Percentiles rank a stretch among this genome's conserved stretches.
These are phyloP conservation scores for Trigoniulus corallinus DNA, from an alignment of 1,140 invertebrate species.

Conservation along the genomic window DNA sequence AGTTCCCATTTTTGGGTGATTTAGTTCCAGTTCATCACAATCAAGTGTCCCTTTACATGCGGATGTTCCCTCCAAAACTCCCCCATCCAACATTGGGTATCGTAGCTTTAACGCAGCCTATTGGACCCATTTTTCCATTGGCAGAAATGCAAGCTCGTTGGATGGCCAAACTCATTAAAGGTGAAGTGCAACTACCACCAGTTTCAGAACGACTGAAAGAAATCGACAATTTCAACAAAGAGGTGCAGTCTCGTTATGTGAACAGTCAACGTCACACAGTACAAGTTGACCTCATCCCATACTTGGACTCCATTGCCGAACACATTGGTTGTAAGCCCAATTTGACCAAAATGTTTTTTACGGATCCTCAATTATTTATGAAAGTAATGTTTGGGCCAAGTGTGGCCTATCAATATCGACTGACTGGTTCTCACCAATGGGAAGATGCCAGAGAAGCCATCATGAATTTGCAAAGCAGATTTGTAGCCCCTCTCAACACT, in stretches of 20 bases:
- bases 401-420: constrained; percentile 7
- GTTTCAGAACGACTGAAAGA: background rate
- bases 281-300: background rate
- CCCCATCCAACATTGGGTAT: constrained; percentile 14
- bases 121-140: constrained; percentile 5
- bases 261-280: background rate
- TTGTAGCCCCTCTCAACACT: background rate
- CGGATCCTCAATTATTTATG: background rate
- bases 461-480: background rate
- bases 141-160: constrained; percentile 8
- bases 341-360: background rate
- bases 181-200: background rate
- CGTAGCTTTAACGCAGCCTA: constrained; percentile 9
- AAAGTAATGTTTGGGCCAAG: background rate
- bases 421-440: constrained; percentile 3
- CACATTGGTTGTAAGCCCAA: background rate
- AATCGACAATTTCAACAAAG: background rate
- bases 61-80: constrained; percentile 7
- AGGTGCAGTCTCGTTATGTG: background rate
- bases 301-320: background rate
- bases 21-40: background rate
- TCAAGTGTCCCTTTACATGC: constrained; percentile 6
- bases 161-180: background rate
- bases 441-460: background rate
- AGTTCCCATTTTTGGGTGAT: constrained; percentile 12